phyloP scores from a whole-genome alignment of 2,888 invertebrate species.

The Drepana falcataria region DNA sequence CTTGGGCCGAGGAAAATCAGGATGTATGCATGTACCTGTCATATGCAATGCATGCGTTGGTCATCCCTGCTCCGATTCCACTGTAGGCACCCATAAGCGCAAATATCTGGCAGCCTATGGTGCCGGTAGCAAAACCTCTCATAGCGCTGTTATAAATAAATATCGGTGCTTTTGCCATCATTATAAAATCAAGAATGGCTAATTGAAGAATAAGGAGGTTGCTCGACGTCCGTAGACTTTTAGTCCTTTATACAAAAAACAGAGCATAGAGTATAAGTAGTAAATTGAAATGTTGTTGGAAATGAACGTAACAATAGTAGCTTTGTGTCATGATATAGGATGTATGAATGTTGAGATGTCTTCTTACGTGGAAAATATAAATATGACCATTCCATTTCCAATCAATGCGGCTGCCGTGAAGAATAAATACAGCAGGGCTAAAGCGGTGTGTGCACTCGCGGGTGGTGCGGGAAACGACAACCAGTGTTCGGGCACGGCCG shows the following conservation, averaged over 20 bases:
- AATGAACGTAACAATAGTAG: background rate
- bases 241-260: conserved; percentile 75
- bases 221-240: conserved; percentile 86
- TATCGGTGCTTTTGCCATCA: conserved; percentile 92
- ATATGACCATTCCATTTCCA: conserved; percentile 92
- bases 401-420: conserved; percentile 85
- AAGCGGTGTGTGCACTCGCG: conserved; percentile 87
- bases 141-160: conserved; percentile 91
- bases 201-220: conserved; percentile 91
- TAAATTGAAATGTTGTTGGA: too few species aligned
- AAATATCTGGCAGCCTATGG: conserved; percentile 87
- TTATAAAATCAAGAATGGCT: conserved; percentile 89
- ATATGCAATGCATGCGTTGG: conserved; percentile 91
- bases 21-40: conserved; percentile 74
- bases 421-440: conserved; percentile 86
- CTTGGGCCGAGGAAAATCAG: too few species aligned
- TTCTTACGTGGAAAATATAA: conserved; percentile 88
- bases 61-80: conserved; percentile 88
- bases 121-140: conserved; percentile 86
- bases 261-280: background rate
- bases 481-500: conserved; percentile 91
- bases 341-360: background rate
- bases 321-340: too few species aligned
- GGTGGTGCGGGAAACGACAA: conserved; percentile 88
- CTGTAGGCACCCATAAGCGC: conserved; percentile 86